Evolutionary conservation across 1,140 invertebrate genomes (phyloP).

Genomic region (Zelostemma sp.): DNA sequence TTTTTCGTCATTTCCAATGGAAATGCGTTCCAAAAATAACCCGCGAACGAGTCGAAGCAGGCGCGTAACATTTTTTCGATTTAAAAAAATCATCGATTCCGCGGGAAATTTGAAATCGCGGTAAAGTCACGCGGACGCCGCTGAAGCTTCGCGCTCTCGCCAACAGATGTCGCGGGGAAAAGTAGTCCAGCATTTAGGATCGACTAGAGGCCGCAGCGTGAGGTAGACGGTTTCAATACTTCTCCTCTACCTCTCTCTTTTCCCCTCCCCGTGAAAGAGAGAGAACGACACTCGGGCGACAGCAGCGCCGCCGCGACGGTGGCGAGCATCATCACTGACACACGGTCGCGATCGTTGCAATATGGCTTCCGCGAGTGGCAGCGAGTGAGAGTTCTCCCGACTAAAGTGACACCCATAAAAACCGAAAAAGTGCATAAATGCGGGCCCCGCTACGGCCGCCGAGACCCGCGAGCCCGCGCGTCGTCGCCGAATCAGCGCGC

Average conservation of each 20-base stretch:
- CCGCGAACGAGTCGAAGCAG: too few relatives aligned
- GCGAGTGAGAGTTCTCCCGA: constrained; percentile 62
- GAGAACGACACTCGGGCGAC: constrained; percentile 12
- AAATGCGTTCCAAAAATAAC: too few relatives aligned
- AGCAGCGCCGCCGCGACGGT: constrained; percentile 48
- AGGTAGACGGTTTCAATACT: constrained; percentile 42
- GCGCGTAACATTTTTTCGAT: too few relatives aligned
- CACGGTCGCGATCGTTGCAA: constrained; percentile 56
- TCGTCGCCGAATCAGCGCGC: constrained; percentile 16
- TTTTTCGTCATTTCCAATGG: constrained; percentile 33
- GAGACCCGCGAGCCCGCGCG: constrained; percentile 19
- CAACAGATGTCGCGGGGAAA: neutral
- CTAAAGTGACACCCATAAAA: constrained; percentile 43
- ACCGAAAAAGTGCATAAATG: constrained; percentile 40
- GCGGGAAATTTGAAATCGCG: constrained; percentile 3
- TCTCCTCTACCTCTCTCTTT: constrained; percentile 1
- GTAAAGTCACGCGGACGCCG: neutral
- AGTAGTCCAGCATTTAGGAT: constrained; percentile 29
- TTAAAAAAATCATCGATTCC: neutral
- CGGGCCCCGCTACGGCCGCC: constrained; percentile 24
- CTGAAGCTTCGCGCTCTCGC: neutral
- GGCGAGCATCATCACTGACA: constrained; percentile 18
- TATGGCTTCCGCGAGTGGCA: constrained; percentile 67
- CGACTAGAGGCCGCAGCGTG: constrained; percentile 25
- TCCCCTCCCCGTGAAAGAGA: constrained; percentile 9